Conservation (phyloP, 2,113 vertebrate species). For the Xenopus borealis region DNA sequence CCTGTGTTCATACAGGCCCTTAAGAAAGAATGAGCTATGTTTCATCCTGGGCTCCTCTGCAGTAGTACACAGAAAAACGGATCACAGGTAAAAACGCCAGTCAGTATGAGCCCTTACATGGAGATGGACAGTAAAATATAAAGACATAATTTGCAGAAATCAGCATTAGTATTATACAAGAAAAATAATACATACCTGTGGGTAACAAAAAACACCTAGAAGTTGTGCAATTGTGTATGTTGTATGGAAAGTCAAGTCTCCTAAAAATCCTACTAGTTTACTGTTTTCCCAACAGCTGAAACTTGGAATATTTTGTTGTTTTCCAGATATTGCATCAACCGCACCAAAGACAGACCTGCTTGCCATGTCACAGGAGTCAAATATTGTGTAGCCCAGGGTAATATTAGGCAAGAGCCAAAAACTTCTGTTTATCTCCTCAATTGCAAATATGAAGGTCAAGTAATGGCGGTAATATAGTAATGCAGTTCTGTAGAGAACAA, state of each 20-base stretch:
- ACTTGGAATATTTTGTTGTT: not conserved
- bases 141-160: too few species aligned
- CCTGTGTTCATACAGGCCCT: too few species aligned
- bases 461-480: not conserved
- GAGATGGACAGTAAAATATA: too few species aligned
- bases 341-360: not conserved
- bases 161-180: too few species aligned
- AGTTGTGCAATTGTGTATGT: not conserved
- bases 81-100: too few species aligned
- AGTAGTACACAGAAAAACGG: too few species aligned
- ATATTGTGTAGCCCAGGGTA: not conserved
- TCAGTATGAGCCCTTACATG: too few species aligned
- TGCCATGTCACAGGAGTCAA: not conserved
- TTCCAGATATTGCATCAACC: not conserved
- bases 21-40: too few species aligned
- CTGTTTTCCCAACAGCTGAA: not conserved
- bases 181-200: not conserved
- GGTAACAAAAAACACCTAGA: not conserved
- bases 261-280: not conserved
- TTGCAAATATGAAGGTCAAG: too few species aligned
- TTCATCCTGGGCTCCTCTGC: too few species aligned
- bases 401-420: not conserved
- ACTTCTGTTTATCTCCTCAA: not conserved
- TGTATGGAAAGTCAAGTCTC: not conserved
- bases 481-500: too few species aligned